A percentile compares a stretch with the other conserved stretches of the same genome.
These are phyloP conservation scores for Cepaea hortensis DNA, from an alignment of 2,888 invertebrate species.

Conservation along the genomic window DNA sequence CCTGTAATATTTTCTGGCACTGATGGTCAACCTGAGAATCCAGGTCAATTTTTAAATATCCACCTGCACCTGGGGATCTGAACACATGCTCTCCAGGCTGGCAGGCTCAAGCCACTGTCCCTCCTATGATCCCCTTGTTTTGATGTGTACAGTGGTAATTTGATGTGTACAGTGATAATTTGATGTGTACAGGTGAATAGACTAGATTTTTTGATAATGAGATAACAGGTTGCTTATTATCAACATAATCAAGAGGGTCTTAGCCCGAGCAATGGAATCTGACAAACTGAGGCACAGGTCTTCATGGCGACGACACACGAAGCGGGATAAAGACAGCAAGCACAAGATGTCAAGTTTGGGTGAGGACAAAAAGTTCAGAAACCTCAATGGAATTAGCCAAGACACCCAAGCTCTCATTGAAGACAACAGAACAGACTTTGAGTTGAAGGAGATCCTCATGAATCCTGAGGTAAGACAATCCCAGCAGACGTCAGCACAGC, in stretches of 20 bases:
- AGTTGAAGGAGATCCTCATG: conserved; percentile 60
- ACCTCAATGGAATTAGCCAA: conserved; percentile 58
- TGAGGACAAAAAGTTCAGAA: conserved; percentile 32
- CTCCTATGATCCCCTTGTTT: no score
- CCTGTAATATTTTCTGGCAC: no score
- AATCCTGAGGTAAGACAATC: conserved; percentile 54
- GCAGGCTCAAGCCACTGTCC: no score
- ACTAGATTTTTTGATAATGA: neutral
- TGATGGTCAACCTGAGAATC: no score
- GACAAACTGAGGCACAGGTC: conserved; percentile 55
- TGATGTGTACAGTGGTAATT: no score
- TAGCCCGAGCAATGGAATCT: conserved; percentile 67
- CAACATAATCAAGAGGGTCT: conserved; percentile 57
- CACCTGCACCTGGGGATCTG: no score
- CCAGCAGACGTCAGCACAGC: neutral
- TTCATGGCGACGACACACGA: conserved; percentile 56
- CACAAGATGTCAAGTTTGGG: conserved; percentile 49
- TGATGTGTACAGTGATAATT: no score
- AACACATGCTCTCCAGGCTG: no score
- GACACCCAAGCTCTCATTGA: conserved; percentile 62
- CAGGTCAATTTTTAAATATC: no score
- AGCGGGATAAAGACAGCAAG: conserved; percentile 55
- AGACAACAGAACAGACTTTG: conserved; percentile 61
- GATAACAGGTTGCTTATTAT: conserved; percentile 17
- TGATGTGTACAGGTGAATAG: neutral